Conservation (phyloP, 2,888 invertebrate species). For the Drosophila imparisetae region DNA sequence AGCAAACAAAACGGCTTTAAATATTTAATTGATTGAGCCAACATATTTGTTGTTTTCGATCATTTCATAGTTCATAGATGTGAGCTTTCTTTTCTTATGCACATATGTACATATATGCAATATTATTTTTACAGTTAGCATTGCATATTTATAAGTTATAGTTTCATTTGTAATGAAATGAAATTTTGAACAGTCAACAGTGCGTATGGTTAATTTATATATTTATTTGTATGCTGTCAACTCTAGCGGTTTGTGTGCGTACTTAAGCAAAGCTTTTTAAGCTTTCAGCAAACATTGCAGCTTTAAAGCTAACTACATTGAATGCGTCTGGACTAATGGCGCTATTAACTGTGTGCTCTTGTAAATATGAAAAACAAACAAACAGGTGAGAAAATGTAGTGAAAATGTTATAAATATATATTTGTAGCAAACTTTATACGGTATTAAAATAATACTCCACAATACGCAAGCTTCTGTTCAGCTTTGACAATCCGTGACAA, state of each 20-base stretch:
- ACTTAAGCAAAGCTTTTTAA: constrained; percentile 18
- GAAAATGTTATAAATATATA: not conserved
- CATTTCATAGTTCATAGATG: not conserved
- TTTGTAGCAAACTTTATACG: not conserved
- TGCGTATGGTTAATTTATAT: constrained; percentile 46
- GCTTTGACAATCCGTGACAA: constrained; percentile 26
- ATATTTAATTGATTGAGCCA: not conserved
- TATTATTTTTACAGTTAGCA: not conserved
- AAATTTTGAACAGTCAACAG: constrained; percentile 1
- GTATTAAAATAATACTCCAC: not conserved
- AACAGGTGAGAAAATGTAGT: not conserved
- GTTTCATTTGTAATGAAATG: not conserved
- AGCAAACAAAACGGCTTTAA: not conserved
- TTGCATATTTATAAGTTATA: not conserved
- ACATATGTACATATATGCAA: not conserved
- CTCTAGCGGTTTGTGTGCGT: constrained; percentile 36
- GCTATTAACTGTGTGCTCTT: constrained; percentile 10
- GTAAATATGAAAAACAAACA: not conserved
- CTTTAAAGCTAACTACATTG: constrained; percentile 30
- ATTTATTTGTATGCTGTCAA: constrained; percentile 34
- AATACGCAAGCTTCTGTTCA: not conserved
- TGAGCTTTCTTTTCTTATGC: not conserved
- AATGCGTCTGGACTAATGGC: constrained; percentile 26
- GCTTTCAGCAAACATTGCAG: not conserved
- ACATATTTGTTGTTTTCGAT: not conserved